Evolutionary conservation across 2,888 invertebrate species (phyloP), one percentile per base, ranked within the genome.

Genomic region (Cheilosia scutellata): DNA sequence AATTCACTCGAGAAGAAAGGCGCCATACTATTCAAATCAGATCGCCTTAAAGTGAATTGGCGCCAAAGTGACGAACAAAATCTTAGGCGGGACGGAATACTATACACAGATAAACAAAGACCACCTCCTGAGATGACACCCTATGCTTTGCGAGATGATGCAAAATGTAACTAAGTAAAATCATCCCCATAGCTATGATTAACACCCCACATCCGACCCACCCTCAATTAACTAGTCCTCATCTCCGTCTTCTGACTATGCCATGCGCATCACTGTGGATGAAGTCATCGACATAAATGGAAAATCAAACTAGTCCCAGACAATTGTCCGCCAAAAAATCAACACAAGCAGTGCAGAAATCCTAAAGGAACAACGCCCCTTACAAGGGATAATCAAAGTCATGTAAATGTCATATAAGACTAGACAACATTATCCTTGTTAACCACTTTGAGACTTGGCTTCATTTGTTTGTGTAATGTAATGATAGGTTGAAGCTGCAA

Each of bases 231-330:
- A 40, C 16, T 40, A 40, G 37, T 13, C 42, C 29, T 53, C 29
- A 40, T 40, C 27, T 53, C 4, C 65, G 33, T 40, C 20, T 71
- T 51, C 16, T 13, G 9, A 16, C 51, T 20, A 11, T 63, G 53
- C 51, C 31, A 53, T 74, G 62, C 51, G 60, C 51, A 72, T 72
- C 62, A 44, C 20, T 37, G 33, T 49, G 25, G 33, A 74, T 74
- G 63, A 74, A 33, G 44, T 74, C 74, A 74, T 74, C 62, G 27
- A 3, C 37, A 33, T 25, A 70, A 57, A 47, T 57, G 33, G n/a
- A 20, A 33, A 33, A 55, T 53, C 51, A 25, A 60, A 60, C 51
- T 44, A 5, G 31, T 20, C 11, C 33, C 74, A 63, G 63, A 63
- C 72, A 63, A 55, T 33, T 47, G 63, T 27, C 42, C 27, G 72